A percentile compares a stretch with the other conserved stretches of the same genome.
phyloP scores from a whole-genome alignment of 53 echinoderm and acorn worm species.

The Arbacia lixula region DNA sequence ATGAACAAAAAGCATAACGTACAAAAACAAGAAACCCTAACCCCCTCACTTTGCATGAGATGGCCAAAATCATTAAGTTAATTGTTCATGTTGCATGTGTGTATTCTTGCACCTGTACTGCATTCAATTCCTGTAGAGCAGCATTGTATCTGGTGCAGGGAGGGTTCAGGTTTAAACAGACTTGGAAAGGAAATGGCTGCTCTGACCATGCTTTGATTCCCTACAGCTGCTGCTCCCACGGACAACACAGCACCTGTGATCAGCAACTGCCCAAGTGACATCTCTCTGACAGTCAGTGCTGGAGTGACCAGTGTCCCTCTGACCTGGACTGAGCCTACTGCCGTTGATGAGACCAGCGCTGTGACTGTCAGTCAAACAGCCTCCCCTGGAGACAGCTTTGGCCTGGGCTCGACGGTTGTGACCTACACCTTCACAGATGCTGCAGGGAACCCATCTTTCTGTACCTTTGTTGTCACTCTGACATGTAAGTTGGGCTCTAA shows the following conservation, averaged over 20 bases:
- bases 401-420: constrained; percentile 1
- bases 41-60: too few species aligned
- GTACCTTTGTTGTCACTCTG: constrained; percentile 24
- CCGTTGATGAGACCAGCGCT: constrained; percentile 38
- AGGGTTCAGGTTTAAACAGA: too few species aligned
- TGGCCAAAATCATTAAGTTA: too few species aligned
- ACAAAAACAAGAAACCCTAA: too few species aligned
- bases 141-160: too few species aligned
- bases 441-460: constrained; percentile 19
- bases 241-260: constrained; percentile 43
- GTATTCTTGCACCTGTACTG: too few species aligned
- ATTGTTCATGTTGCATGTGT: too few species aligned
- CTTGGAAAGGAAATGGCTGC: too few species aligned
- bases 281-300: constrained; percentile 14
- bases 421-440: constrained; percentile 49
- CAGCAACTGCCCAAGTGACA: constrained; percentile 38
- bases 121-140: too few species aligned
- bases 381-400: constrained; percentile 15
- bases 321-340: constrained; percentile 41
- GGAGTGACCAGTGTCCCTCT: constrained; percentile 27
- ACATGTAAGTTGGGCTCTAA: constrained; percentile 14
- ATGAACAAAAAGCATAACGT: too few species aligned
- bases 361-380: not conserved
- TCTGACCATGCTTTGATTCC: too few species aligned
- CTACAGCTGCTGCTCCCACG: not conserved